These are phyloP conservation scores for Cantharis nigra DNA, from an alignment of 2,888 invertebrate species.

Conservation along the genomic window DNA sequence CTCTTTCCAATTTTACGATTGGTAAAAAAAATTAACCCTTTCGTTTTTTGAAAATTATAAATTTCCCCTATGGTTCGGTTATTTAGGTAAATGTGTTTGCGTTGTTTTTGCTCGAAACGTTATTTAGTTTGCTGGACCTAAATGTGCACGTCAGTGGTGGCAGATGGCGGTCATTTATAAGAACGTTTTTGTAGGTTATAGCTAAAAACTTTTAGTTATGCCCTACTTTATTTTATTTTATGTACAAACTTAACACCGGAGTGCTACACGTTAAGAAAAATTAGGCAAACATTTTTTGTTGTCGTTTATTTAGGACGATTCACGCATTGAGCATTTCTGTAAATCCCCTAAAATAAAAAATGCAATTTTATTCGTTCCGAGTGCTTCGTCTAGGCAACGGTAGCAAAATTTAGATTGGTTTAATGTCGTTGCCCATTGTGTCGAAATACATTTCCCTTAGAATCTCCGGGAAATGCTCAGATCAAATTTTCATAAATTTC, in stretches of 20 bases:
- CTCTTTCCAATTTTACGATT: neutral
- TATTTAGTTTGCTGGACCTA: slow-evolving; percentile 27
- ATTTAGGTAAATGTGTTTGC: slow-evolving; percentile 25
- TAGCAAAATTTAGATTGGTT: neutral
- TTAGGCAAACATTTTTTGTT: neutral
- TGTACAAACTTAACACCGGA: neutral
- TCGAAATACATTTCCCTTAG: neutral
- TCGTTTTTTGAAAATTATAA: neutral
- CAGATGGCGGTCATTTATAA: slow-evolving; percentile 30
- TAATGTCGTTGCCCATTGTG: neutral
- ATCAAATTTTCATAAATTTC: neutral
- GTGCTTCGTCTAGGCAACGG: neutral
- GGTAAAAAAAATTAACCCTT: neutral
- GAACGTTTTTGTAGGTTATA: slow-evolving; percentile 23
- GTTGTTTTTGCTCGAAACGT: slow-evolving; percentile 24
- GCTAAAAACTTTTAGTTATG: slow-evolving; percentile 21
- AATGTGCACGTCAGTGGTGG: slow-evolving; percentile 28
- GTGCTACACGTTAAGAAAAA: neutral
- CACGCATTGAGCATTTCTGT: neutral
- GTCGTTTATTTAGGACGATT: neutral
- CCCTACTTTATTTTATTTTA: slow-evolving; percentile 16
- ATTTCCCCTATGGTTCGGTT: slow-evolving; percentile 7
- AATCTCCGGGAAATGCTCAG: neutral
- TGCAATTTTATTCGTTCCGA: neutral
- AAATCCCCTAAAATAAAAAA: neutral